These are phyloP conservation scores for Condylostylus longicornis DNA, from an alignment of 1,140 invertebrate species.

Conservation along the genomic window DNA sequence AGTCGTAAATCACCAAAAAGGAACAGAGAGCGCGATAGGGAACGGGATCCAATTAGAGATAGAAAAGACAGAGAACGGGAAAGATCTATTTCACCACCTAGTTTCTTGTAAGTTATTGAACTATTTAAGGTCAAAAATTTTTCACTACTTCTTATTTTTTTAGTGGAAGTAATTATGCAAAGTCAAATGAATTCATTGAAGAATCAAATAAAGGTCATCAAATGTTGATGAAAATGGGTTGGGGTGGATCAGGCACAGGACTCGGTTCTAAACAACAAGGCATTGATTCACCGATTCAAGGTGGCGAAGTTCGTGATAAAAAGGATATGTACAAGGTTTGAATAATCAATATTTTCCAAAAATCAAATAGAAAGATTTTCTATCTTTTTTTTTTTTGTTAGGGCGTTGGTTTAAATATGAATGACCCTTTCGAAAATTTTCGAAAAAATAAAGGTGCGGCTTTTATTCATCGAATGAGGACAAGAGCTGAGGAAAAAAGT, in stretches of 20 bases:
- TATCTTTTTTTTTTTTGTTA: constrained; percentile 11
- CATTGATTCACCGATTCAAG: constrained; percentile 84
- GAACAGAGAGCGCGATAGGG: constrained; percentile 12
- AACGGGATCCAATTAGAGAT: constrained; percentile 14
- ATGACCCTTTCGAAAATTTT: constrained; percentile 94
- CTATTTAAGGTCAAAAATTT: background rate
- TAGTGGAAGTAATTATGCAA: constrained; percentile 32
- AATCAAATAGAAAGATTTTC: background rate
- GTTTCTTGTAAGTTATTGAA: constrained; percentile 47
- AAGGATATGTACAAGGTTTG: constrained; percentile 76
- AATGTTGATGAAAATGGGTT: constrained; percentile 90
- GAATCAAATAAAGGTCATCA: constrained; percentile 91
- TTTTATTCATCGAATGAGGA: constrained; percentile 92
- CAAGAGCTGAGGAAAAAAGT: constrained; percentile 61
- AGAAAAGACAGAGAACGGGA: constrained; percentile 29
- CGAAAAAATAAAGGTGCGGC: constrained; percentile 91
- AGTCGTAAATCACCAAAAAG: constrained; percentile 20
- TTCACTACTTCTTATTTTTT: constrained; percentile 11
- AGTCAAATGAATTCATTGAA: constrained; percentile 48
- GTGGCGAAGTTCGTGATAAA: constrained; percentile 78
- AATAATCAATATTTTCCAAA: background rate
- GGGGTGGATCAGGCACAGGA: constrained; percentile 66
- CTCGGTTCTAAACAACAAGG: constrained; percentile 85
- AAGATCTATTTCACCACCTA: constrained; percentile 62
- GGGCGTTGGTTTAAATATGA: constrained; percentile 71